Evolutionary conservation across 2,113 vertebrate genomes (phyloP).

Genomic region (Grammomys dolichurus): DNA sequence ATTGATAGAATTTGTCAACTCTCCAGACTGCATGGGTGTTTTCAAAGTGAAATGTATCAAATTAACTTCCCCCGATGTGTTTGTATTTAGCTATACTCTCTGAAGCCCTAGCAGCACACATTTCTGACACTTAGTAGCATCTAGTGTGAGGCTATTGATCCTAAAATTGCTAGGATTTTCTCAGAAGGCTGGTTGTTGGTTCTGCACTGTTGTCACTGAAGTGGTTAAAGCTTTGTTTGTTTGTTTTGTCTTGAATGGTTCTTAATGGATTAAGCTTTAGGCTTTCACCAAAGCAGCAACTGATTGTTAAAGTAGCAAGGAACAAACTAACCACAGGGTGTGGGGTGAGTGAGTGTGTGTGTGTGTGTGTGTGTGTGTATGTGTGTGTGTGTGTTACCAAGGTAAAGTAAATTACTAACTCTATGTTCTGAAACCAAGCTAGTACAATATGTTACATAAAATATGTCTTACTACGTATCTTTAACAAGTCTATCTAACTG

Average conservation of each 20-base stretch:
- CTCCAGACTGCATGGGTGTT: constrained; percentile 82
- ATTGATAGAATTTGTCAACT: constrained; percentile 80
- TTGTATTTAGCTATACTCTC: constrained; percentile 65
- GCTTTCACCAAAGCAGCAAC: constrained; percentile 89
- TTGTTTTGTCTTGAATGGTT: constrained; percentile 92
- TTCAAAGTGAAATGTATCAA: constrained; percentile 84
- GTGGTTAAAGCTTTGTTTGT: constrained; percentile 93
- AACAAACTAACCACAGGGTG: constrained; percentile 85
- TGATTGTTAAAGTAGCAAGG: constrained; percentile 88
- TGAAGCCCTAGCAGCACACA: constrained; percentile 85
- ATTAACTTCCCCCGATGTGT: constrained; percentile 84
- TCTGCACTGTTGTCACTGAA: constrained; percentile 89
- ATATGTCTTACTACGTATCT: constrained; percentile 47
- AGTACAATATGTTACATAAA: constrained; percentile 58
- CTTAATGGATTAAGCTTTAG: constrained; percentile 92
- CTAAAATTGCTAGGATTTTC: constrained; percentile 89
- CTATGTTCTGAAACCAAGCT: constrained; percentile 45
- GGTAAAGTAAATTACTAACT: constrained; percentile 65
- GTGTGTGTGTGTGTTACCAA: not conserved
- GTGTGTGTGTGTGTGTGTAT: not conserved
- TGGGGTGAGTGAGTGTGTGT: constrained; percentile 45
- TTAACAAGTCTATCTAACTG: constrained; percentile 51
- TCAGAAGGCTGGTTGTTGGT: constrained; percentile 88
- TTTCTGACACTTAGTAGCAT: constrained; percentile 87
- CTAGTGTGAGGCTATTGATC: constrained; percentile 88